Conservation (phyloP, 2,888 invertebrate species). For the Limnephilus rhombicus region DNA sequence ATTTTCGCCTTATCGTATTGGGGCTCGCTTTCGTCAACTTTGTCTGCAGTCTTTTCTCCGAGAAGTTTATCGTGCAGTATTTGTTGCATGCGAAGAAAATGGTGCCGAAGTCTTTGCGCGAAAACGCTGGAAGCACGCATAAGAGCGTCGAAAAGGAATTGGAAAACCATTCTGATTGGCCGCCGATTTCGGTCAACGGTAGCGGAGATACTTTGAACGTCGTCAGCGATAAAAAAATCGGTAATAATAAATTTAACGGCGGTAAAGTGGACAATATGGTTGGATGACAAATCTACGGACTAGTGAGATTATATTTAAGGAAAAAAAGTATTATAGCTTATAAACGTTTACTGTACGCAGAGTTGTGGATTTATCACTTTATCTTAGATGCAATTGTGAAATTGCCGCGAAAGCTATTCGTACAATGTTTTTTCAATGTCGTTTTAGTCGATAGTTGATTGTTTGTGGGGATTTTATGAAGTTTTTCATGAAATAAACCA, state of each 20-base stretch:
- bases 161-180: constrained; percentile 59
- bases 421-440: neutral
- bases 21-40: constrained; percentile 75
- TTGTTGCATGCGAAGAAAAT: constrained; percentile 73
- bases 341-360: neutral
- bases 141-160: constrained; percentile 59
- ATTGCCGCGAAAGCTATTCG: neutral
- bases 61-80: constrained; percentile 73
- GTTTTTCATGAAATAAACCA: too few species aligned
- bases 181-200: constrained; percentile 57
- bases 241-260: constrained; percentile 12
- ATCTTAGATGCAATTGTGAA: neutral
- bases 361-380: neutral
- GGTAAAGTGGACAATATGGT: constrained; percentile 19
- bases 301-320: constrained; percentile 40
- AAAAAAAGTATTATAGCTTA: constrained; percentile 43
- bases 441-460: neutral
- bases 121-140: constrained; percentile 68
- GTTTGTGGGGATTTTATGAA: neutral
- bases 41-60: constrained; percentile 73
- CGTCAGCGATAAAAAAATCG: neutral
- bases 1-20: constrained; percentile 79
- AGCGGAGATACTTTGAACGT: constrained; percentile 2
- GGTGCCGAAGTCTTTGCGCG: constrained; percentile 73
- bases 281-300: constrained; percentile 35